Conservation (phyloP, 92 coral and sea anemone species). For the Zoanthus sansibaricus region DNA sequence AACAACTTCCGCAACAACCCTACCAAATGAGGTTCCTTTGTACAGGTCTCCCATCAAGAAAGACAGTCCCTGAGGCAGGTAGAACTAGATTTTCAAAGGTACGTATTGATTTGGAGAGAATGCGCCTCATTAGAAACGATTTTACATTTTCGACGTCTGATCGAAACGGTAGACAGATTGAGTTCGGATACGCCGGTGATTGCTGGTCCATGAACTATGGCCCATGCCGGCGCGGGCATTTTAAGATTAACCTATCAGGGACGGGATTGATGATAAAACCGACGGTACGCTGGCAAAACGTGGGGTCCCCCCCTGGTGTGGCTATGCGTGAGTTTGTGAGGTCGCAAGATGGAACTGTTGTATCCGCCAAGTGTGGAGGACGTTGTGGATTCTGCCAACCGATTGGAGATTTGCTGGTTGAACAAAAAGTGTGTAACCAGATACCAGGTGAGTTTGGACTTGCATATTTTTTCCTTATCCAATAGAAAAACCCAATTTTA, state of each 20-base stretch:
- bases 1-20: conserved; percentile 76
- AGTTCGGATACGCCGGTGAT: conserved; percentile 94
- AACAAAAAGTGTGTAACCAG: conserved; percentile 77
- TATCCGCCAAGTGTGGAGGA: conserved; percentile 97
- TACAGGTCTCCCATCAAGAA: conserved; percentile 69
- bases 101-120: conserved; percentile 76
- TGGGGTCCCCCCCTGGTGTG: conserved; percentile 91
- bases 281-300: conserved; percentile 74
- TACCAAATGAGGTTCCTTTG: conserved; percentile 80
- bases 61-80: conserved; percentile 75
- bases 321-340: conserved; percentile 86
- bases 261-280: conserved; percentile 79
- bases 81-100: conserved; percentile 81
- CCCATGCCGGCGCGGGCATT: conserved; percentile 90
- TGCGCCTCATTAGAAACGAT: conserved; percentile 84
- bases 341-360: conserved; percentile 87
- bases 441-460: conserved; percentile 57
- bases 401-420: conserved; percentile 68
- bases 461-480: too few relatives aligned
- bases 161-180: conserved; percentile 76
- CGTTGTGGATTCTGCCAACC: conserved; percentile 94
- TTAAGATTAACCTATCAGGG: conserved; percentile 86
- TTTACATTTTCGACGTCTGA: conserved; percentile 83
- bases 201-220: conserved; percentile 95
- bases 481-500: too few relatives aligned